Evolutionary conservation across 1,140 invertebrate genomes (phyloP).

Genomic region (Papilio polyxenes): DNA sequence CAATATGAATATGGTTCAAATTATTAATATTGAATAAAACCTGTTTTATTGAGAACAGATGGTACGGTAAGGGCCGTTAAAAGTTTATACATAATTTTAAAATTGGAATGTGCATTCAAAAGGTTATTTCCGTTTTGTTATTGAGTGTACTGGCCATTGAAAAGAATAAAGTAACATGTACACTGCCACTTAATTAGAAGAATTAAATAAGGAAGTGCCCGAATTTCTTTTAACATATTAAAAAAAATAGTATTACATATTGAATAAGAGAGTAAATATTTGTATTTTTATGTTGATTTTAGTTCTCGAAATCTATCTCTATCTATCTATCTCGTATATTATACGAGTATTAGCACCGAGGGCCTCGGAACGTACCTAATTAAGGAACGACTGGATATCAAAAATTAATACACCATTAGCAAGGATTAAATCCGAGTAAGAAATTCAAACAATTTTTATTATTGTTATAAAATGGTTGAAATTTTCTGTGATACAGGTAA

Average conservation of each 20-base stretch:
- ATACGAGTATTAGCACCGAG: too few relatives aligned
- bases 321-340: too few relatives aligned
- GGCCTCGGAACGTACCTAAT: too few relatives aligned
- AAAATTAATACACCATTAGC: too few relatives aligned
- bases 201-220: background rate
- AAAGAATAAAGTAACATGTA: background rate
- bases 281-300: too few relatives aligned
- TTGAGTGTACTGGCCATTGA: background rate
- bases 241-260: background rate
- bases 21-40: slow-evolving; percentile 9
- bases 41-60: background rate
- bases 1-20: background rate
- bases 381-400: too few relatives aligned
- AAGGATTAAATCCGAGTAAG: too few relatives aligned
- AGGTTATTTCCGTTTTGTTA: slow-evolving; percentile 2
- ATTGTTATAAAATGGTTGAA: too few relatives aligned
- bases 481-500: too few relatives aligned
- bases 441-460: too few relatives aligned
- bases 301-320: too few relatives aligned
- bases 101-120: slow-evolving; percentile 2
- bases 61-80: background rate
- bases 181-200: background rate
- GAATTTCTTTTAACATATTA: background rate
- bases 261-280: background rate
- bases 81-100: background rate